Conservation (phyloP, 2,113 vertebrate genomes). For the Argyrosomus japonicus region DNA sequence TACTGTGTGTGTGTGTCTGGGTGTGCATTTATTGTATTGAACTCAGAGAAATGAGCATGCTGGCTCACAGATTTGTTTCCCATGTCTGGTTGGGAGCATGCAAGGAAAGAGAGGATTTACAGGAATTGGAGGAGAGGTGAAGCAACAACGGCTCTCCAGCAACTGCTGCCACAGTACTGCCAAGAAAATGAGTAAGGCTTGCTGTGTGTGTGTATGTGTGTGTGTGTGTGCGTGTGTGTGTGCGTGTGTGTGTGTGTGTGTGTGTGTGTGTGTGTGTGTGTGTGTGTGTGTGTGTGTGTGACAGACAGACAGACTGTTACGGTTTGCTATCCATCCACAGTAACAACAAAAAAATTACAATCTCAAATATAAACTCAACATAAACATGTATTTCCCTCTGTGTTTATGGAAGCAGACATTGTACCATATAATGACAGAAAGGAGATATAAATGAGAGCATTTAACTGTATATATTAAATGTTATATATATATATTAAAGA, state of each 20-base stretch:
- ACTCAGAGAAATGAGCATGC: background rate
- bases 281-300: too few relatives aligned
- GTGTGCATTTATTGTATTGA: background rate
- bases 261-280: too few relatives aligned
- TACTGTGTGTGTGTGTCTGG: background rate
- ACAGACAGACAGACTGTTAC: too few relatives aligned
- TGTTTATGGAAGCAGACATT: background rate
- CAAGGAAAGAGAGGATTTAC: slow-evolving; percentile 34
- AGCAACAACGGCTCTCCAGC: slow-evolving; percentile 9
- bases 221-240: background rate
- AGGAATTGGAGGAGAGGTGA: slow-evolving; percentile 35
- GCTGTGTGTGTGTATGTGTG: background rate
- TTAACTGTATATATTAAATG: background rate
- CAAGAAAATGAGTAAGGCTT: background rate
- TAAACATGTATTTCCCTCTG: too few relatives aligned
- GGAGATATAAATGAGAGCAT: background rate
- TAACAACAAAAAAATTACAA: too few relatives aligned
- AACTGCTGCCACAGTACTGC: background rate
- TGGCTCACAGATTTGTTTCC: background rate
- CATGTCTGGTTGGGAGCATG: background rate
- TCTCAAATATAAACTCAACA: too few relatives aligned
- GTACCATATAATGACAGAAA: background rate
- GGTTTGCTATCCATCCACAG: too few relatives aligned
- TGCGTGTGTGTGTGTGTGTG: too few relatives aligned
- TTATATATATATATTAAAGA: too few relatives aligned